These are phyloP conservation scores for Dicaeum eximium DNA, from an alignment of 2,113 vertebrate genomes.

Conservation along the genomic window DNA sequence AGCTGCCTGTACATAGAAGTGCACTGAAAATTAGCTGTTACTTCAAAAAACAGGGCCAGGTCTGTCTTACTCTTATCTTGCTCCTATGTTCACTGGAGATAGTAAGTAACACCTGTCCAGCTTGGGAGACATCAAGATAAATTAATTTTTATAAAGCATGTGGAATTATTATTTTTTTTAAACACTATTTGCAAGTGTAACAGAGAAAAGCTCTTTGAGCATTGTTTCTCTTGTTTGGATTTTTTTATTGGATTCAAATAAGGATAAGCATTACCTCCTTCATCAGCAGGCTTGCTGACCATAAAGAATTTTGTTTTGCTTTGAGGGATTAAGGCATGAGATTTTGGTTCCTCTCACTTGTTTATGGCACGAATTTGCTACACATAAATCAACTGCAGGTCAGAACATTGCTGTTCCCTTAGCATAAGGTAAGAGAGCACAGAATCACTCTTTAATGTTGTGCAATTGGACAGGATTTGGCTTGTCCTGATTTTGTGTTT, in stretches of 20 bases:
- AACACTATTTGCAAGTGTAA: neutral
- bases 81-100: neutral
- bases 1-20: neutral
- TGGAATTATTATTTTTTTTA: neutral
- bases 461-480: constrained; percentile 54
- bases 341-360: constrained; percentile 32
- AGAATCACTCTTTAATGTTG: constrained; percentile 58
- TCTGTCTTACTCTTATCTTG: constrained; percentile 47
- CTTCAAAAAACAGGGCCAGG: neutral
- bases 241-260: neutral
- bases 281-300: neutral
- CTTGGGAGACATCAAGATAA: neutral
- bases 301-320: constrained; percentile 16
- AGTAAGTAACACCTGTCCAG: constrained; percentile 28
- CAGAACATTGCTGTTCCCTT: constrained; percentile 49
- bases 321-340: neutral
- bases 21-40: neutral
- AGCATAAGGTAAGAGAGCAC: constrained; percentile 28
- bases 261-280: neutral
- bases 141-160: neutral
- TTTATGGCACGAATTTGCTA: constrained; percentile 13
- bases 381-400: constrained; percentile 45
- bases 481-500: constrained; percentile 37
- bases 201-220: neutral
- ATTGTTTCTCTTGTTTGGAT: neutral